phyloP scores from a whole-genome alignment of 2,113 vertebrate species.

The Lasiurus borealis region DNA sequence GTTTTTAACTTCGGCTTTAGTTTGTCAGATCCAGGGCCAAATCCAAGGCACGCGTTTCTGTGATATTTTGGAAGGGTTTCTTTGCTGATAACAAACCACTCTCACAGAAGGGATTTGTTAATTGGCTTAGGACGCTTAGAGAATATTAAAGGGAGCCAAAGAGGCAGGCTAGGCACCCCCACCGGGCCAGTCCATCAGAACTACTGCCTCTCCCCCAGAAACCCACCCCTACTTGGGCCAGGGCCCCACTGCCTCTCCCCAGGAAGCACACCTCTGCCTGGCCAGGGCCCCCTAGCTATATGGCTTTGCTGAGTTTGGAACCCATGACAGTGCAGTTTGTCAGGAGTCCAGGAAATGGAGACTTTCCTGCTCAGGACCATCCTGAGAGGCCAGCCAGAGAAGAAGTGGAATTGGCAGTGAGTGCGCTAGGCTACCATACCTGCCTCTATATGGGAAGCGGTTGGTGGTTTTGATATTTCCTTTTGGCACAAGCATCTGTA shows the following conservation, averaged over 20 bases:
- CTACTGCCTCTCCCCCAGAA: not conserved
- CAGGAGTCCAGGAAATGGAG: not conserved
- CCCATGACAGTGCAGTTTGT: not conserved
- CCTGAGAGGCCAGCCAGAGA: not conserved
- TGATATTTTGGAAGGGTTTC: not conserved
- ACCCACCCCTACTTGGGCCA: not conserved
- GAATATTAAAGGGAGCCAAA: not conserved
- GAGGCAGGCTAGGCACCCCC: not conserved
- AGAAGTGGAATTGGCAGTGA: not conserved
- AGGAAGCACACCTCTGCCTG: not conserved
- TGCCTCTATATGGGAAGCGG: not conserved
- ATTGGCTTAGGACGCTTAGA: not conserved
- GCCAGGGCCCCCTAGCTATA: not conserved
- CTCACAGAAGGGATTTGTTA: not conserved
- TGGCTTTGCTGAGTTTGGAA: not conserved
- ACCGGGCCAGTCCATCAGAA: not conserved
- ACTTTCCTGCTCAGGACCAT: not conserved
- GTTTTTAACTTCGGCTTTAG: slow-evolving; percentile 2
- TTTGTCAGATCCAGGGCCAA: not conserved
- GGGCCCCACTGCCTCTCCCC: too few relatives aligned
- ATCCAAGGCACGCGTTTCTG: not conserved
- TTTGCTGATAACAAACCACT: not conserved
- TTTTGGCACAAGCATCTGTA: not conserved
- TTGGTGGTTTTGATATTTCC: not conserved
- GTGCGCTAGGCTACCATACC: not conserved